Evolutionary conservation across 2,113 vertebrate genomes (phyloP).

Genomic region (Callocephalon fimbriatum): DNA sequence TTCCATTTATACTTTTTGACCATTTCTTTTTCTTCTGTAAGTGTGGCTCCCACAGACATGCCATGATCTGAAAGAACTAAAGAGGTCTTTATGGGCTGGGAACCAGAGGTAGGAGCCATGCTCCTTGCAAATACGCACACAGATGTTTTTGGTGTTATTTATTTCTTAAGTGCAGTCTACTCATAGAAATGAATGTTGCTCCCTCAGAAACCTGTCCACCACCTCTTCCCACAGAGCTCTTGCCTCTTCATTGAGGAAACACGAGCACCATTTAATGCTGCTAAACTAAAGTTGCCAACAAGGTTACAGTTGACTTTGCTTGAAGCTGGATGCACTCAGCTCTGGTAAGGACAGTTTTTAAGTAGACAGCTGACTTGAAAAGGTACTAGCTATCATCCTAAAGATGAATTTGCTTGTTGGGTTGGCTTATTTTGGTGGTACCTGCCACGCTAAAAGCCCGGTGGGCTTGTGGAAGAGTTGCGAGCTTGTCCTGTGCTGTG

Average conservation of each 20-base stretch:
- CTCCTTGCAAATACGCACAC: rapidly evolving
- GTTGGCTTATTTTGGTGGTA: not conserved
- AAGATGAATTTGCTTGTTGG: not conserved
- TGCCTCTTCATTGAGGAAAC: not conserved
- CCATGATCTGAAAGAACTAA: not conserved
- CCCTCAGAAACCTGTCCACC: not conserved
- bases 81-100: not conserved
- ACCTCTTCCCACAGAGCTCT: not conserved
- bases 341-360: not conserved
- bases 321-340: not conserved
- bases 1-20: not conserved
- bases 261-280: not conserved
- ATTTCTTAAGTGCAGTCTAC: not conserved
- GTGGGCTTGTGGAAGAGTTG: not conserved
- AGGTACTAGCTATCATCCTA: not conserved
- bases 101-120: not conserved
- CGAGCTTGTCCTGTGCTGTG: not conserved
- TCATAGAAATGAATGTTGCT: not conserved
- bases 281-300: not conserved
- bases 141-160: not conserved
- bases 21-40: not conserved
- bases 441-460: rapidly evolving
- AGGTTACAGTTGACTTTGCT: not conserved
- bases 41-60: not conserved
- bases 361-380: not conserved